Evolutionary conservation across 2,113 vertebrate species (phyloP), one percentile per base, ranked within the genome.

Genomic region (Alces alces): DNA sequence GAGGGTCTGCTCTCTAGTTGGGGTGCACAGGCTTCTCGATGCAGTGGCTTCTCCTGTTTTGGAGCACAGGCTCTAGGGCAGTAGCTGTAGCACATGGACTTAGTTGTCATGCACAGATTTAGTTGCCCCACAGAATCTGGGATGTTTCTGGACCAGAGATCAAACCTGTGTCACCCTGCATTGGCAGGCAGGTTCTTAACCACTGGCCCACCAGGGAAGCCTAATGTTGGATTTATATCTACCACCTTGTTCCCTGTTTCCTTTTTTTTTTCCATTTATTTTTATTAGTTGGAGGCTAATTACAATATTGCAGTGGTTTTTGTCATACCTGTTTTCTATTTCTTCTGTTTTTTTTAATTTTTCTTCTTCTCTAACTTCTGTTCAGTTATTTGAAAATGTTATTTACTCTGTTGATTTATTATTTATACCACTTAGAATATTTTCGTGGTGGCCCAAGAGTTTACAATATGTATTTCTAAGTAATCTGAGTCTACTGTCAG

Each of bases 351-450:
- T 52, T 60, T 82, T 50, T 36, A 16, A 52, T 36, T 73, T 30
- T 27, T 33, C 8, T 39, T 16, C 50, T 45, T 86, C 82, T 43
- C 6, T 50, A 21, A 54, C 8, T 43, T 61, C 17, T 90, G 7
- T 90, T 61, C 15, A n/a, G 27, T 79, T 86, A 52, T 28, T 87
- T 85, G 61, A 88, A 23, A 60, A 66, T 27, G 84, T 92, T 50
- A 80, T 50, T 91, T 95, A 16, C 19, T 66, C 28, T 23, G 4
- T 70, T 36, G 23, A 87, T 23, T 78, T 57, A 61, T 39, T 88
- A 83, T 52, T 70, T 79, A 89, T 27, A 27, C 27, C 16, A 83
- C 47, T 86, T 94, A 83, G 78, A 91, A 39, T 2, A 45, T 84
- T 45, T 76, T 39, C 33, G 17, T 27, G 36, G 1, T 50, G 52